These are phyloP conservation scores for Onychomys torridus DNA, from an alignment of 2,797 vertebrate species.

Conservation along the genomic window DNA sequence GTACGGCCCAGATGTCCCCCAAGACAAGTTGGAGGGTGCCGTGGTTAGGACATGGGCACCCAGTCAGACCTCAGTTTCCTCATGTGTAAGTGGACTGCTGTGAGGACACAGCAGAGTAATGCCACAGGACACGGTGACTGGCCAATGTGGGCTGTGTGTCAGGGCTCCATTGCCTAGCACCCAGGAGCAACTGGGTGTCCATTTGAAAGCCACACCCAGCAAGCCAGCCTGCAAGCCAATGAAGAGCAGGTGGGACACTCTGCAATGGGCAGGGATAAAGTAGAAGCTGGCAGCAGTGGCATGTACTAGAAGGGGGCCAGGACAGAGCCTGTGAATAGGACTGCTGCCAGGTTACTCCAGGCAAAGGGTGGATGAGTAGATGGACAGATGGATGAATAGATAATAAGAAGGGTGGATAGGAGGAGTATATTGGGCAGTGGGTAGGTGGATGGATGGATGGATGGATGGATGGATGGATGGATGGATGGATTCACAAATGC, in stretches of 20 bases:
- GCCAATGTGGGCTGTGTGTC: fast-evolving
- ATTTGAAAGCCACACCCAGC: background rate
- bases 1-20: background rate
- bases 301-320: background rate
- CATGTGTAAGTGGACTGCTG: background rate
- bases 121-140: fast-evolving
- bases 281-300: background rate
- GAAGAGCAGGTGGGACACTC: background rate
- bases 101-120: fast-evolving
- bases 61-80: background rate
- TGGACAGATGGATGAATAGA: background rate
- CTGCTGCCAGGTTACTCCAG: background rate
- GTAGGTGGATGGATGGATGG: background rate
- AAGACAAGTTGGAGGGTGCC: fast-evolving
- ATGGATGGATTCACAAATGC: too few relatives aligned
- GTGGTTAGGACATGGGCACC: background rate
- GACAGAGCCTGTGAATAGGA: background rate
- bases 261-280: background rate
- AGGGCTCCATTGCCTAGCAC: background rate
- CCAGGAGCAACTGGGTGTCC: background rate
- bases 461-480: background rate
- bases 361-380: background rate
- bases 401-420: background rate
- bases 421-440: background rate
- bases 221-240: background rate